These are phyloP conservation scores for Setophaga coronata DNA, from an alignment of 2,113 vertebrate genomes.

Conservation along the genomic window DNA sequence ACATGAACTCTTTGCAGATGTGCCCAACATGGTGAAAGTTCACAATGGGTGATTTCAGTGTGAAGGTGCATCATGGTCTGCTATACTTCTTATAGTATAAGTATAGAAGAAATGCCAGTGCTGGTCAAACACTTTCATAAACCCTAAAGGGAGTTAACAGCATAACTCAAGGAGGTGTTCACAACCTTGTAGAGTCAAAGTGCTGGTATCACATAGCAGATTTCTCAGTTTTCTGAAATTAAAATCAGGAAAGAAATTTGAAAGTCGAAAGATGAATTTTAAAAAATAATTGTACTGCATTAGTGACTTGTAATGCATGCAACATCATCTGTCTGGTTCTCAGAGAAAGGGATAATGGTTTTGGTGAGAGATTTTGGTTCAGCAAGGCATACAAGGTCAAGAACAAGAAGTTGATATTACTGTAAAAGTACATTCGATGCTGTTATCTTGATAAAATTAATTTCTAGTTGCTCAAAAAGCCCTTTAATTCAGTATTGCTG, in stretches of 20 bases:
- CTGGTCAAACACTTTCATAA: not conserved
- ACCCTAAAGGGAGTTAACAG: not conserved
- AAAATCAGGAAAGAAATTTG: not conserved
- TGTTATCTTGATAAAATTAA: not conserved
- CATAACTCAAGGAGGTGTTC: not conserved
- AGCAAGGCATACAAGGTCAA: not conserved
- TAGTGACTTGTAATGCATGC: not conserved
- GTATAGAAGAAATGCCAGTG: not conserved
- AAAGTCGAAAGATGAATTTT: not conserved
- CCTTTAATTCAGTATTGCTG: not conserved
- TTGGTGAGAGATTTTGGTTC: not conserved
- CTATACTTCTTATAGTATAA: not conserved
- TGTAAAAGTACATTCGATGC: not conserved
- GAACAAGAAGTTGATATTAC: not conserved
- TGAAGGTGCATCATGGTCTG: not conserved
- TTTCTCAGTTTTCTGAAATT: not conserved
- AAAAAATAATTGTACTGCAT: not conserved
- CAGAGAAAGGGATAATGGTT: not conserved
- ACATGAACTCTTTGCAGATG: not conserved
- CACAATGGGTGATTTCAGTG: not conserved
- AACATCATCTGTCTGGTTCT: not conserved
- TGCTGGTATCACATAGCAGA: not conserved
- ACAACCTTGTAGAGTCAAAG: not conserved
- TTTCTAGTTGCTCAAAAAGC: not conserved
- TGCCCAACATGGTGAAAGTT: accelerated